Base-by-base conservation (phyloP, 1,140 invertebrate species). In the Drosophila tropicalis region DNA sequence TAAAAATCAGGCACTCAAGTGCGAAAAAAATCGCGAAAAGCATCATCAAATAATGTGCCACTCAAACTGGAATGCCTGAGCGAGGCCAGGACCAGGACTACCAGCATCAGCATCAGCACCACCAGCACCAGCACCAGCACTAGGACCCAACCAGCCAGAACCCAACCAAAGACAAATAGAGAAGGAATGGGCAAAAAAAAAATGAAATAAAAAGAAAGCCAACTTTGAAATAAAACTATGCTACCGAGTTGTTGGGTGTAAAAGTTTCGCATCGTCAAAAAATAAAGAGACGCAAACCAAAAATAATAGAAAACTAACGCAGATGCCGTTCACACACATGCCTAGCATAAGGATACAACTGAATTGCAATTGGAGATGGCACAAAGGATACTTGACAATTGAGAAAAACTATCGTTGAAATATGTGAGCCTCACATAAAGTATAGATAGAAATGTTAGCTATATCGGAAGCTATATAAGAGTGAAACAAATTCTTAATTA, bases 1-100 rank as follows among this genome's bases (percentile, higher is more conserved):
- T 91, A 91, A 91, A 91, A 91, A 91, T 91, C 87, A 91, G 76
- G 80, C 90, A 91, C 87, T 91, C 90, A 91, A 91, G 90, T 91
- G 90, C 90, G 90, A 91, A 91, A 91, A 91, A 91, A 91, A 91
- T 91, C 90, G 82, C 85, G 90, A 90, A 89, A 89, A 90, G 85
- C 85, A 85, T 90, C 85, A 90, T 90, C 85, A 90, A 90, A 90
- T 90, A 90, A 90, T 90, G 84, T 89, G 85, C 85, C 86, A 90
- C 85, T 85, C 85, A 85, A 85, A 69, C 81, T 72, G 77, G 67
- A 78, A 74, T 73, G 67, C 76, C 73, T 62, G 64, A 13, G 68
- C 71, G 40, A 22, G 60, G 62, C 79, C 60, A 68, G 57, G 57
- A 34, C 58, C 73, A 29, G 5, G 29, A 36, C 29, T n/a, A 17